These are phyloP conservation scores for Benthosema pterotum DNA, from an alignment of 2,797 vertebrate species.

Conservation along the genomic window DNA sequence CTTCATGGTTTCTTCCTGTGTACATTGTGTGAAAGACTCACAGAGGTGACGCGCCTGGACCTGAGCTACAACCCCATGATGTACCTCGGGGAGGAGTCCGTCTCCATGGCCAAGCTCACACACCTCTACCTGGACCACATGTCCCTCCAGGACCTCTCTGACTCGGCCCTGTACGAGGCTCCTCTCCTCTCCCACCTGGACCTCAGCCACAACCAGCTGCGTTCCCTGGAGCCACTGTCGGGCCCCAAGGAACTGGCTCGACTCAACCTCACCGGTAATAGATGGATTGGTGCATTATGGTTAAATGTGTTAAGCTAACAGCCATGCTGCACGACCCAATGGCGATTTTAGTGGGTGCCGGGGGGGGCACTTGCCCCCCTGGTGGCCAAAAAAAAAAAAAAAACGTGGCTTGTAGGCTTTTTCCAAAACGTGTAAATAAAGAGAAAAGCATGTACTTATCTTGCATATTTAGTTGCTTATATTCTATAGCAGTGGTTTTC, in stretches of 20 bases:
- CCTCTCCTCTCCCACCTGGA: constrained; percentile 82
- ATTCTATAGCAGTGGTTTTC: no score
- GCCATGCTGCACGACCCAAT: no score
- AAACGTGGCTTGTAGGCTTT: no score
- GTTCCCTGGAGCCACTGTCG: constrained; percentile 76
- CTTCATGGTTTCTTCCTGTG: no score
- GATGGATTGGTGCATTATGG: no score
- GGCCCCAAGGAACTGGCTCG: constrained; percentile 68
- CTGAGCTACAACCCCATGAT: constrained; percentile 90
- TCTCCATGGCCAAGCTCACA: constrained; percentile 84
- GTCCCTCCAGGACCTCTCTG: constrained; percentile 87
- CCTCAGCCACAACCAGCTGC: constrained; percentile 88
- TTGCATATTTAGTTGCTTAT: no score
- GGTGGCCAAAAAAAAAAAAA: no score
- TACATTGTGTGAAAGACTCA: constrained; percentile 63
- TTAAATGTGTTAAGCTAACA: no score
- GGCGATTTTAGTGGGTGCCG: no score
- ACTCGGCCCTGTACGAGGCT: constrained; percentile 78
- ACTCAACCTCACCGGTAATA: constrained; percentile 81
- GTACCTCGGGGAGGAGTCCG: constrained; percentile 83
- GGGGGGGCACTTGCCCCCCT: no score
- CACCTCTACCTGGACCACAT: constrained; percentile 86
- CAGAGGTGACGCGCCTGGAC: constrained; percentile 79
- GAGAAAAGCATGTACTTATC: no score
- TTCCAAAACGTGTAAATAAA: no score